phyloP scores from a whole-genome alignment of 2,888 invertebrate genomes.

The Diadegma fenestrale region DNA sequence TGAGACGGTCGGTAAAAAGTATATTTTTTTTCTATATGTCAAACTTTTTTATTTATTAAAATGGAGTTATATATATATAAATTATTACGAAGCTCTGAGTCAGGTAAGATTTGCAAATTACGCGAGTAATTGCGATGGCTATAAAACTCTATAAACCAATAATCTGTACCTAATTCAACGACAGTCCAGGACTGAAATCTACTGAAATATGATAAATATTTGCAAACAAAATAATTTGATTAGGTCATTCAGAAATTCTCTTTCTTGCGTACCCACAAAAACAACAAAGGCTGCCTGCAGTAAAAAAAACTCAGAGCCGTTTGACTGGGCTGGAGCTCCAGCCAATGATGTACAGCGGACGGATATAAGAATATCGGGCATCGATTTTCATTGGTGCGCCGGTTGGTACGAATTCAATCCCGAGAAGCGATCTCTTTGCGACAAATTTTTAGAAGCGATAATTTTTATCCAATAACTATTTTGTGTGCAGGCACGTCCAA shows the following conservation, averaged over 20 bases:
- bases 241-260: background rate
- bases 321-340: background rate
- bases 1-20: background rate
- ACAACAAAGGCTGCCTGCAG: background rate
- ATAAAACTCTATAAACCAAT: no score
- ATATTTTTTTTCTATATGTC: background rate
- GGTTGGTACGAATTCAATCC: background rate
- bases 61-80: background rate
- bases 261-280: background rate
- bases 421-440: background rate
- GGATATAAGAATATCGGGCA: background rate
- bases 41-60: background rate
- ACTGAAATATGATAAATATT: no score
- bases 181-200: background rate
- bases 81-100: background rate
- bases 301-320: background rate
- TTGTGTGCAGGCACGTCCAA: background rate
- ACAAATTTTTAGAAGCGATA: background rate
- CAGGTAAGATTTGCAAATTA: no score
- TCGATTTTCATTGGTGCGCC: constrained; percentile 21
- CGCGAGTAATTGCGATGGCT: no score
- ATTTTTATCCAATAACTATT: background rate
- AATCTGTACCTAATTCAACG: background rate
- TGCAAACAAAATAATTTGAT: background rate
- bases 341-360: constrained; percentile 1